These are phyloP conservation scores for Oncorhynchus mykiss DNA, from an alignment of 2,113 vertebrate genomes.

Conservation along the genomic window DNA sequence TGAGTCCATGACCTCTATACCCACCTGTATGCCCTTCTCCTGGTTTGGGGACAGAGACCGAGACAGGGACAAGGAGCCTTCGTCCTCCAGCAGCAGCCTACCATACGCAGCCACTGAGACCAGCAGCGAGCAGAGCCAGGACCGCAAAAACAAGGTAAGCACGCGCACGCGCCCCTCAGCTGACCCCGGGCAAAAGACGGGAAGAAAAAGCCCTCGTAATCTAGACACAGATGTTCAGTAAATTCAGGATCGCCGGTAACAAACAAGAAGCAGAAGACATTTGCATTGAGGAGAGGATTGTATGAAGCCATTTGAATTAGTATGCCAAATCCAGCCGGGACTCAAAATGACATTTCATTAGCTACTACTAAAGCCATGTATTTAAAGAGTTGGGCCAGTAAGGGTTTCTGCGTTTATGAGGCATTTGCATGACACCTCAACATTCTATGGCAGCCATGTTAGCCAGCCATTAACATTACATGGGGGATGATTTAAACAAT, in stretches of 20 bases:
- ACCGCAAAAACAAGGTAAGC: constrained; percentile 82
- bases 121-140: constrained; percentile 75
- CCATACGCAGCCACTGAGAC: constrained; percentile 72
- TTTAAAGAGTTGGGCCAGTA: too few relatives aligned
- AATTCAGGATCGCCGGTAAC: not conserved
- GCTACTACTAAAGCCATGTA: not conserved
- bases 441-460: too few relatives aligned
- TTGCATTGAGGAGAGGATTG: not conserved
- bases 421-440: too few relatives aligned
- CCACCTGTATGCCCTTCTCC: constrained; percentile 91
- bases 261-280: not conserved
- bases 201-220: not conserved
- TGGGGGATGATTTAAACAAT: too few relatives aligned
- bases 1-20: constrained; percentile 85
- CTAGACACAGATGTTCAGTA: not conserved
- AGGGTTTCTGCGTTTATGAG: too few relatives aligned
- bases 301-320: not conserved
- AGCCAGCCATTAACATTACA: too few relatives aligned
- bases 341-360: not conserved
- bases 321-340: not conserved
- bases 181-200: not conserved
- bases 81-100: constrained; percentile 79
- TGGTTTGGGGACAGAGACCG: constrained; percentile 87
- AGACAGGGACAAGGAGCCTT: constrained; percentile 71
- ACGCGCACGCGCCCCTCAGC: not conserved